Evolutionary conservation across 2,888 invertebrate genomes (phyloP).

Genomic region (Sphaerolaimus hirsutus): DNA sequence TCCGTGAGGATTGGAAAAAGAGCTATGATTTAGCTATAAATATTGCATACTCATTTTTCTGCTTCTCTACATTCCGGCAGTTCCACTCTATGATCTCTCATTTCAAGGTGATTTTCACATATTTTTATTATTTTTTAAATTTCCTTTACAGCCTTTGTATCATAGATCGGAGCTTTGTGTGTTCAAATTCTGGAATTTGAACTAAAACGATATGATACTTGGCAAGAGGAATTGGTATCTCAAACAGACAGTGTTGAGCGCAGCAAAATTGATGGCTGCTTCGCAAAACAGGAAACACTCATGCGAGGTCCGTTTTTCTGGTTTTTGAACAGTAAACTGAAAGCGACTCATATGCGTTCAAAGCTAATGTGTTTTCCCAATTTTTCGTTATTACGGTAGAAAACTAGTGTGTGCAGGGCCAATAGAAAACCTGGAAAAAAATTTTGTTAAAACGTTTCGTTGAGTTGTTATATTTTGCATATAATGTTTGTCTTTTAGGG

Average conservation of each 20-base stretch:
- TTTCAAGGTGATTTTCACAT: slow-evolving; percentile 48
- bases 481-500: background rate
- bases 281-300: too few relatives aligned
- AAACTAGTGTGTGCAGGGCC: too few relatives aligned
- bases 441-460: too few relatives aligned
- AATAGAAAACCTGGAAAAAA: too few relatives aligned
- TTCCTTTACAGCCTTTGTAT: background rate
- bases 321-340: too few relatives aligned
- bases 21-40: slow-evolving; percentile 85
- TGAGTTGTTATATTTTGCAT: too few relatives aligned
- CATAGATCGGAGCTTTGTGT: slow-evolving; percentile 52
- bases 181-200: slow-evolving; percentile 91
- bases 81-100: slow-evolving; percentile 82
- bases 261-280: too few relatives aligned
- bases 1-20: slow-evolving; percentile 89
- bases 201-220: slow-evolving; percentile 67
- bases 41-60: slow-evolving; percentile 84
- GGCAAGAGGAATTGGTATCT: slow-evolving; percentile 39
- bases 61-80: slow-evolving; percentile 77
- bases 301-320: too few relatives aligned
- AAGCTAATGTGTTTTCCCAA: too few relatives aligned
- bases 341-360: too few relatives aligned
- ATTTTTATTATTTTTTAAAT: background rate
- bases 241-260: too few relatives aligned
- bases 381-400: too few relatives aligned